A percentile compares a stretch with the other conserved stretches of the same genome.
Conservation (phyloP, 64 coral and sea anemone genomes). For the Stichodactyla helianthus region DNA sequence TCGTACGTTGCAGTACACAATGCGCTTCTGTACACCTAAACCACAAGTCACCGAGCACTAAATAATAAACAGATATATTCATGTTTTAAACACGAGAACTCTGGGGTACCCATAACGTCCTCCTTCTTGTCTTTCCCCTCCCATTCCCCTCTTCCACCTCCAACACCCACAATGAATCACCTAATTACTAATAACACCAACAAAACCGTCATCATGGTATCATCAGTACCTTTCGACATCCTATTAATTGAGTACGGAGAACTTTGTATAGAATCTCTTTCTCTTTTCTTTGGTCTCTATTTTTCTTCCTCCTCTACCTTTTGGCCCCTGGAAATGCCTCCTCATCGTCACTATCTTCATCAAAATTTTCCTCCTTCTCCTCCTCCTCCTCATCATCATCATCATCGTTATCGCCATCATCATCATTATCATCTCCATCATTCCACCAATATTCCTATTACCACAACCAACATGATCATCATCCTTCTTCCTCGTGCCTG, state of each 20-base stretch:
- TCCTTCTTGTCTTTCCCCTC: not conserved
- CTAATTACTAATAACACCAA: no score
- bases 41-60: conserved; percentile 72
- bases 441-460: not conserved
- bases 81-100: not conserved
- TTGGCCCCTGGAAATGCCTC: not conserved
- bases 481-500: not conserved
- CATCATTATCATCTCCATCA: no score
- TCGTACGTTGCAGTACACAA: conserved; percentile 35
- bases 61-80: not conserved
- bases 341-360: not conserved
- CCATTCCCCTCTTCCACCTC: not conserved
- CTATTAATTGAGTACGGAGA: no score
- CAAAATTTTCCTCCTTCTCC: no score
- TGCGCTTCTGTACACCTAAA: conserved; percentile 25
- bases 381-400: not conserved
- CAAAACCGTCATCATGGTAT: no score
- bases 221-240: no score
- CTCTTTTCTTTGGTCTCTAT: not conserved
- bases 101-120: not conserved
- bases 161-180: no score
- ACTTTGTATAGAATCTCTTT: no score
- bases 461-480: not conserved
- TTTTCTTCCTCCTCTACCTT: no score
- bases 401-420: not conserved